Base-by-base conservation (phyloP, 2,888 invertebrate genomes). In the Drepanosiphum platanoidis region DNA sequence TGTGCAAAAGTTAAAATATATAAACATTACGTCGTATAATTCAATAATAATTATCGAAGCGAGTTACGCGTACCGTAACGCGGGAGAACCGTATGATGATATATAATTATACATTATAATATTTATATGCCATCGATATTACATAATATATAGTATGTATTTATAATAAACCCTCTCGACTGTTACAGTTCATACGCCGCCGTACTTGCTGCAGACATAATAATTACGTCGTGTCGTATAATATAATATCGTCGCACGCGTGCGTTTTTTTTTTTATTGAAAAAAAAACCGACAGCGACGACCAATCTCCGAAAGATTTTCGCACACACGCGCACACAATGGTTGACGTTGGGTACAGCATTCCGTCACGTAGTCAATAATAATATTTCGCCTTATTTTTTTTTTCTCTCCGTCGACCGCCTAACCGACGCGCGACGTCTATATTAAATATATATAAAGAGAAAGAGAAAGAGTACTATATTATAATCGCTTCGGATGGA, bases 291-390 rank as follows among this genome's bases (percentile, higher is more conserved):
- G 13, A 27, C 64, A 30, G 8, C n/a, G 61, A 27, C 13, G 64
- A 30, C 7, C 61, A n/a, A n/a, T 61, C 30, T 13, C 11, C 30
- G 64, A 11, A 27, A 27, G 64, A 64, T 64, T 27, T 27, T 27
- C 64, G 64, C 27, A 9, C 7, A n/a, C n/a, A 52, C 18, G 9
- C 39, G 46, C 46, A 32, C 8, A 34, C 18, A 34, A 68, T 8
- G n/a, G n/a, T n/a, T n/a, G 68, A 34, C 9, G 22, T 0, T n/a
- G 22, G 8, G 34, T 22, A 13, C 34, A 7, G 13, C 68, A 22
- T 72, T 82, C 72, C 61, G 61, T 71, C 81, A 72, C 81, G 81
- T 61, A 72, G 71, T 80, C 68, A 80, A 80, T 80, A 80, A 80
- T 80, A 75, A 78, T 68, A 68, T 68, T 79, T 80, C 52, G 9